A percentile compares a stretch with the other conserved stretches of the same genome.
Evolutionary conservation across 2,113 vertebrate species (phyloP).

Genomic region (rat (Rattus norvegicus)): DNA sequence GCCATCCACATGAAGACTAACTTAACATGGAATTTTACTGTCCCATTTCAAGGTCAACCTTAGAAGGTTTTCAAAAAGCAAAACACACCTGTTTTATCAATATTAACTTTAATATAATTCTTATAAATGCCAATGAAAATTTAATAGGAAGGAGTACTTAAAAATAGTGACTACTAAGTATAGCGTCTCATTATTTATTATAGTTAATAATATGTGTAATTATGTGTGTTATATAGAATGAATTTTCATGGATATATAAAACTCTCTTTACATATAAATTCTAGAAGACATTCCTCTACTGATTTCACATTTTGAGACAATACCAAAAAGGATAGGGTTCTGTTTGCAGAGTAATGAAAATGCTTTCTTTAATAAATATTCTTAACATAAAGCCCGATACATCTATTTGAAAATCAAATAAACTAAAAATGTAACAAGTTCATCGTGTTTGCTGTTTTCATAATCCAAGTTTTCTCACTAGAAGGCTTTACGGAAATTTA

Average conservation of each 20-base stretch:
- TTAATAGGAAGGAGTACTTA: background rate
- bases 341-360: background rate
- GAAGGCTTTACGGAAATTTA: constrained; percentile 15
- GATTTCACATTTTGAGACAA: background rate
- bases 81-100: constrained; percentile 45
- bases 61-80: background rate
- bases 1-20: background rate
- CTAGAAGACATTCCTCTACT: background rate
- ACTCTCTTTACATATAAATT: background rate
- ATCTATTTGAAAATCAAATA: background rate
- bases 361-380: constrained; percentile 14
- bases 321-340: background rate
- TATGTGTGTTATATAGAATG: background rate
- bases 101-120: background rate
- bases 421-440: constrained; percentile 41
- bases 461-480: background rate
- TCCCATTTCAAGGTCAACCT: background rate
- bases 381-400: background rate
- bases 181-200: background rate
- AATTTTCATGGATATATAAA: background rate
- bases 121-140: background rate
- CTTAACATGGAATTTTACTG: background rate
- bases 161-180: constrained; percentile 16
- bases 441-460: constrained; percentile 45
- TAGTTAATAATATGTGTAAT: background rate